Evolutionary conservation across 2,888 invertebrate genomes (phyloP).

Genomic region (Watsonalla binaria): DNA sequence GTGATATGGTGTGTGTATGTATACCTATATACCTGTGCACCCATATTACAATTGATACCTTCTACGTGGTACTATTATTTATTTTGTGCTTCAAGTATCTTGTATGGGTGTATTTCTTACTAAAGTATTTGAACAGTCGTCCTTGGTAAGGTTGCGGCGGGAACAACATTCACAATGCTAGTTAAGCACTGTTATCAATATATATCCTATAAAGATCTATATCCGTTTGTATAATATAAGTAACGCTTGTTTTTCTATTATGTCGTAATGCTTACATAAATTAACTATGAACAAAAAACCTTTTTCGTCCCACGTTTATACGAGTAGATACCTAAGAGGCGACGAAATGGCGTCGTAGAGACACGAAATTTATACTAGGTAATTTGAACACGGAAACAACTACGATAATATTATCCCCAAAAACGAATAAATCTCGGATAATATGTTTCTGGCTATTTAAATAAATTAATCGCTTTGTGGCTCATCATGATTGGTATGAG

Average conservation of each 20-base stretch:
- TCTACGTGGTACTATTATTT: no score
- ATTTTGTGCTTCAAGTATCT: no score
- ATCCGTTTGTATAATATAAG: conserved; percentile 21
- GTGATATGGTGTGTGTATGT: no score
- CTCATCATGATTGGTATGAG: no score
- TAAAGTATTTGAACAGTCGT: conserved; percentile 26
- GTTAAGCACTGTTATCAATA: conserved; percentile 21
- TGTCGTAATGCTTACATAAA: not conserved
- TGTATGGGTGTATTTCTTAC: conserved; percentile 11
- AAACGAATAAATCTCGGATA: no score
- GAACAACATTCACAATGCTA: conserved; percentile 49
- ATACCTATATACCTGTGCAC: no score
- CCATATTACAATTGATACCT: no score
- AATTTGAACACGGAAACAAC: no score
- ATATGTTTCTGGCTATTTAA: no score
- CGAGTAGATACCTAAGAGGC: not conserved
- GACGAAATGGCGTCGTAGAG: not conserved
- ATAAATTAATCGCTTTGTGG: no score
- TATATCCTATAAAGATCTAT: conserved; percentile 9
- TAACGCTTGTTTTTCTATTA: not conserved
- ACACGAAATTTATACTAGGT: not conserved
- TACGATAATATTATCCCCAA: no score
- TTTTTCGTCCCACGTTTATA: not conserved
- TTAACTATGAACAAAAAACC: not conserved
- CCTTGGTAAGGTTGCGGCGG: conserved; percentile 43